Percentiles rank a stretch among this genome's conserved stretches.
Evolutionary conservation across 2,888 invertebrate genomes (phyloP).

Genomic region (Synanthedon tipuliformis): DNA sequence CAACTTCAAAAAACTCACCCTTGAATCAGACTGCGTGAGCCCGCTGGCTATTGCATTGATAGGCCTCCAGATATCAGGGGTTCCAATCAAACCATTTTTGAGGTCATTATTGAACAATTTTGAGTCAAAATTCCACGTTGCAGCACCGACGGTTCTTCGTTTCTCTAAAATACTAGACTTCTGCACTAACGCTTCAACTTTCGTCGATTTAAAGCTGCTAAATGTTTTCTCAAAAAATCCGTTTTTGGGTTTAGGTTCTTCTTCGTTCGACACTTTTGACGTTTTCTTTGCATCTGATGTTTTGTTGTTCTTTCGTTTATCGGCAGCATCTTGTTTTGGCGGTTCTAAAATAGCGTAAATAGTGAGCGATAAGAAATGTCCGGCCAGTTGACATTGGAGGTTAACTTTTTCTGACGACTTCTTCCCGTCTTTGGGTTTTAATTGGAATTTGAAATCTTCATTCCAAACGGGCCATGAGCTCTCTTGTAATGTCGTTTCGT

Average conservation of each 20-base stretch:
- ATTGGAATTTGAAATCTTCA: conserved; percentile 79
- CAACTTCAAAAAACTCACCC: conserved; percentile 38
- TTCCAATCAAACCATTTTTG: conserved; percentile 70
- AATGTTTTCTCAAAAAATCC: conserved; percentile 65
- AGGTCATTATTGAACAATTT: conserved; percentile 73
- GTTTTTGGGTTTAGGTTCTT: conserved; percentile 58
- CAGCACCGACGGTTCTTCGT: conserved; percentile 75
- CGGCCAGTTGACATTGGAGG: conserved; percentile 71
- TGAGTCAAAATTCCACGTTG: conserved; percentile 75
- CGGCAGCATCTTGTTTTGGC: conserved; percentile 44
- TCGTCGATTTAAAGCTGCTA: conserved; percentile 56
- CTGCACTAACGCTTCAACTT: conserved; percentile 50
- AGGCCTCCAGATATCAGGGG: conserved; percentile 78
- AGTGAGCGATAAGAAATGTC: conserved; percentile 76
- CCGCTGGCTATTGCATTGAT: conserved; percentile 76
- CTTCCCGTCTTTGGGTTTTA: conserved; percentile 67
- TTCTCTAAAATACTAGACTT: conserved; percentile 68
- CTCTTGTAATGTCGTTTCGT: conserved; percentile 78
- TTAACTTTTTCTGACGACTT: conserved; percentile 55
- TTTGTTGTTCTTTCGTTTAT: conserved; percentile 47
- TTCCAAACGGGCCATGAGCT: conserved; percentile 86
- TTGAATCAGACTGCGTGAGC: conserved; percentile 61
- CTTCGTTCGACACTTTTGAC: conserved; percentile 48
- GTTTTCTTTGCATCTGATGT: conserved; percentile 39
- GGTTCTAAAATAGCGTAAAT: conserved; percentile 76